Evolutionary conservation across 2,888 invertebrate species (phyloP).

Genomic region (Hanleya hanleyi): DNA sequence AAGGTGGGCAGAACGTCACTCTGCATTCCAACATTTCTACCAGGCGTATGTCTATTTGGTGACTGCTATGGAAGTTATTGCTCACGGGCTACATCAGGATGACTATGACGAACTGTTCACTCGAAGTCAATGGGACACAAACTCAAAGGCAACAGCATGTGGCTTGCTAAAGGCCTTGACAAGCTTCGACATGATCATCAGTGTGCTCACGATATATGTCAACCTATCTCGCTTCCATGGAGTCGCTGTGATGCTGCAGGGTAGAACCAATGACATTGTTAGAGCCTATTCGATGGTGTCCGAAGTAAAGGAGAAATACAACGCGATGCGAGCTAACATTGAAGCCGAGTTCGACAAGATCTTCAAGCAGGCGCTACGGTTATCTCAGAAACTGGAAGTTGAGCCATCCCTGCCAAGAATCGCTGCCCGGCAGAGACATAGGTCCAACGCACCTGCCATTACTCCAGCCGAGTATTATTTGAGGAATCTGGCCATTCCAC

Average conservation of each 20-base stretch:
- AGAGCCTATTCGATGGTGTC: conserved; percentile 2
- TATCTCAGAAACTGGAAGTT: conserved; percentile 14
- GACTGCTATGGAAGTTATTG: conserved; percentile 24
- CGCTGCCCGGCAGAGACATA: conserved; percentile 1
- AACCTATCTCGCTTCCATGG: conserved; percentile 2
- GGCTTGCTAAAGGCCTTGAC: no score
- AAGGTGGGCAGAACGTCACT: conserved; percentile 22
- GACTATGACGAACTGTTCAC: neutral
- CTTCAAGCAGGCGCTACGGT: conserved; percentile 10
- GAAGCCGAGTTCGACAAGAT: conserved; percentile 7
- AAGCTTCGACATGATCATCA: conserved; percentile 13
- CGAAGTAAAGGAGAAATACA: conserved; percentile 8
- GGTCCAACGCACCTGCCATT: no score
- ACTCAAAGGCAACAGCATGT: neutral
- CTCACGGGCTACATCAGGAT: neutral
- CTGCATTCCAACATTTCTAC: conserved; percentile 20
- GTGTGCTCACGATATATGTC: conserved; percentile 16
- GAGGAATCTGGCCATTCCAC: no score
- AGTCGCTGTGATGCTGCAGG: conserved; percentile 13
- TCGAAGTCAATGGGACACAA: neutral
- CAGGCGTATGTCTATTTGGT: conserved; percentile 15
- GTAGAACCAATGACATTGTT: neutral
- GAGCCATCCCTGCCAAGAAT: conserved; percentile 13
- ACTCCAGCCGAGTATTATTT: no score
- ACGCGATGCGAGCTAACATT: neutral